Evolutionary conservation across 1,140 invertebrate genomes (phyloP).

Genomic region (Saccostrea echinata): DNA sequence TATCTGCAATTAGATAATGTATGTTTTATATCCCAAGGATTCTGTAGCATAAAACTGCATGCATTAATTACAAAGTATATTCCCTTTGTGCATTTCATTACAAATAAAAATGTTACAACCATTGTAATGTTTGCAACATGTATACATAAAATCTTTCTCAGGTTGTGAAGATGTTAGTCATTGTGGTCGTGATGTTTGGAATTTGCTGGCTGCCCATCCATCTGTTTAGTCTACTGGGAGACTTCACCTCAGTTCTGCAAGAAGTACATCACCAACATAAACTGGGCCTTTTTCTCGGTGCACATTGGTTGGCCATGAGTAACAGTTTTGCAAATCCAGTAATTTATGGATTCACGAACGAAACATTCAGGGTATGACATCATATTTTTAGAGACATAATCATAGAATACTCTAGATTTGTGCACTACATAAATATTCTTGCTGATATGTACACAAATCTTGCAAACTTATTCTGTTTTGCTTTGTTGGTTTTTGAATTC

Average conservation of each 20-base stretch:
- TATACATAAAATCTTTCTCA: slow-evolving; percentile 80
- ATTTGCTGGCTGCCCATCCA: slow-evolving; percentile 94
- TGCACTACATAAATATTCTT: neutral
- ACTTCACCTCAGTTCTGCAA: slow-evolving; percentile 49
- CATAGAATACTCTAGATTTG: neutral
- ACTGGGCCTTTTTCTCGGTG: slow-evolving; percentile 68
- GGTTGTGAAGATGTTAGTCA: slow-evolving; percentile 96
- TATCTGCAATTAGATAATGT: no score
- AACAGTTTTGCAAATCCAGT: slow-evolving; percentile 94
- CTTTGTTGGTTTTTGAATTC: no score
- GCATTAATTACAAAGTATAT: no score
- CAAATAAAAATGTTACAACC: no score
- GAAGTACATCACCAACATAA: slow-evolving; percentile 59
- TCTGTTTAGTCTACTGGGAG: slow-evolving; percentile 79
- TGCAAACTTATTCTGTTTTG: no score
- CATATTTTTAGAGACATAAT: neutral
- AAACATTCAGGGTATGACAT: slow-evolving; percentile 88
- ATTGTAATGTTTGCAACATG: neutral
- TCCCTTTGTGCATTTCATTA: no score
- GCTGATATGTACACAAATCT: no score
- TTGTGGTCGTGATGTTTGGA: slow-evolving; percentile 90
- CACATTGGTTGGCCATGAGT: slow-evolving; percentile 83
- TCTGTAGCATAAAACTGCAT: no score
- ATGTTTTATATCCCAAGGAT: no score
- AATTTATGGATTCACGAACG: slow-evolving; percentile 93